phyloP scores from a whole-genome alignment of 2,888 invertebrate species.

The Lepidocyrtoides sp. region DNA sequence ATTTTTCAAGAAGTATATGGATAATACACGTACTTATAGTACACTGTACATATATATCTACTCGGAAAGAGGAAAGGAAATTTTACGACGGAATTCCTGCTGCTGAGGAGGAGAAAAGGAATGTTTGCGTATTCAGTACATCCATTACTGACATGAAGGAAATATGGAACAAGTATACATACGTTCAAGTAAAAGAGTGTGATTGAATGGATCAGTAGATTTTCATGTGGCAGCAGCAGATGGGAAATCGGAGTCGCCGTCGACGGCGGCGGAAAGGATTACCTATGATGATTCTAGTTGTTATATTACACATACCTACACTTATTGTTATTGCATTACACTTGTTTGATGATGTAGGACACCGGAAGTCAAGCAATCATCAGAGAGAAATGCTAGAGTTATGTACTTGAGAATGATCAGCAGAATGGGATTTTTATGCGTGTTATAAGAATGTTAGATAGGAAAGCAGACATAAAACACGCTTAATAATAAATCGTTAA shows the following conservation, averaged over 20 bases:
- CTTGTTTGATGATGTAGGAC: slow-evolving; percentile 10
- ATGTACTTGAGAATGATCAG: no score
- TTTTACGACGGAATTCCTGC: neutral
- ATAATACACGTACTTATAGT: no score
- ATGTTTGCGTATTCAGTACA: neutral
- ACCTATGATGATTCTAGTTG: neutral
- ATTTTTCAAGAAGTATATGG: no score
- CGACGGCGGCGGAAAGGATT: neutral
- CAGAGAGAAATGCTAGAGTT: neutral
- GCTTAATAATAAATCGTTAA: neutral
- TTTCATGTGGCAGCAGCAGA: neutral
- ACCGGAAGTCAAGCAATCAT: slow-evolving; percentile 12
- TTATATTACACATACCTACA: no score
- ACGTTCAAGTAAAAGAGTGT: neutral
- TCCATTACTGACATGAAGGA: neutral
- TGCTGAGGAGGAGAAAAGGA: neutral
- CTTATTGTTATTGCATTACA: neutral
- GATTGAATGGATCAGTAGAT: neutral
- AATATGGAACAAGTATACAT: neutral
- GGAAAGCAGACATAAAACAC: neutral
- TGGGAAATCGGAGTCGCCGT: neutral
- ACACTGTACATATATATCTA: neutral
- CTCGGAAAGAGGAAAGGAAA: neutral
- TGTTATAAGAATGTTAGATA: neutral
- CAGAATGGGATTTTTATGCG: neutral